Evolutionary conservation across 2,113 vertebrate genomes (phyloP), one percentile per base, ranked within the genome.

Genomic region (Anarrhichthys ocellatus): DNA sequence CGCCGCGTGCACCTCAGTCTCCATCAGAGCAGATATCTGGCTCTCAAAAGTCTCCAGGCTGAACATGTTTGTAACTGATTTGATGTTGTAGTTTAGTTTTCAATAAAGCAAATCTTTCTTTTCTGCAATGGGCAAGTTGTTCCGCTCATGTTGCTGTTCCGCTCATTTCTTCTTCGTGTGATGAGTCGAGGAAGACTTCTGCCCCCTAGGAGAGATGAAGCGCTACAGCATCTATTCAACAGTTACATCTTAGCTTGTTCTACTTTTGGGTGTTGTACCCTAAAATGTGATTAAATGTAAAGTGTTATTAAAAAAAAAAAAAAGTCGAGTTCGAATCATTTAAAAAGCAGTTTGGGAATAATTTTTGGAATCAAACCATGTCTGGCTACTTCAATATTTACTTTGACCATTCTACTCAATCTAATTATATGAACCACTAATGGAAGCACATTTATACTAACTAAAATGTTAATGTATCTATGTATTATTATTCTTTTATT

Each of bases 1-100:
- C n/a, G 85, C 89, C 58, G 63, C 74, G 1, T 80, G 69, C 78
- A 77, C 86, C 62, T 90, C 44, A 0, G 79, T 27, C 65, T 78
- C 71, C 87, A 93, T 79, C 0, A 91, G 70, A 2, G 70, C 78
- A 4, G 40, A 59, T 13, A 92, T 13, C 50, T 76, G 76, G 10
- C 4, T 17, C 75, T 91, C 78, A 11, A 93, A 40, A 1, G 46
- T 38, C 22, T 81, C 75, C 85, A 64, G 42, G 2, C 18, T 61
- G 1, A 62, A 44, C 86, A 90, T 87, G 34, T 6, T 6, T 3
- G 10, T 4, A 40, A 38, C 32, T 10, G 1, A 32, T 1, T 1
- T 24, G 4, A 10, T 20, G 2, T 15, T 17, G 0, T 58, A 4
- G 6, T 50, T 54, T 14, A 48, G 34, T 10, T 36, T 6, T 6